Evolutionary conservation across 2,888 invertebrate species (phyloP).

Genomic region (Thelaira solivaga): DNA sequence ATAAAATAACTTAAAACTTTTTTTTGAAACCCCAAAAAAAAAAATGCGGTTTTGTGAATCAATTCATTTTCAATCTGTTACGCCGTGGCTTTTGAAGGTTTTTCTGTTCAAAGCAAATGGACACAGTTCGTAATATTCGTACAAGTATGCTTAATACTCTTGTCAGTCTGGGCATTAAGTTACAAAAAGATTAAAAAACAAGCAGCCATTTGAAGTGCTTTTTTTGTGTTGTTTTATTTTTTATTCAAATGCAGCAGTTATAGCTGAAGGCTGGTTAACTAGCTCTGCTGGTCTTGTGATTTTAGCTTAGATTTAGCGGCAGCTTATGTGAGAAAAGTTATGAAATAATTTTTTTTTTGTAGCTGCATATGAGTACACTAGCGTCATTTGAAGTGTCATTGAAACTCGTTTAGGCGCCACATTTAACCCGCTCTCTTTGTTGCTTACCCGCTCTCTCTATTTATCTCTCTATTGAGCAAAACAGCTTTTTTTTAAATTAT

Average conservation of each 20-base stretch:
- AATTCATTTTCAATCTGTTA: conserved; percentile 8
- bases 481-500: no score
- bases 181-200: not conserved
- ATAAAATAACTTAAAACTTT: no score
- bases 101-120: conserved; percentile 36
- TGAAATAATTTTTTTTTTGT: conserved; percentile 57
- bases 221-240: no score
- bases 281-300: conserved; percentile 45
- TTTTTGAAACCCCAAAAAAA: no score
- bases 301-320: conserved; percentile 22
- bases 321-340: conserved; percentile 41
- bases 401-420: conserved; percentile 61
- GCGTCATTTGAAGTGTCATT: conserved; percentile 54
- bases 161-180: not conserved
- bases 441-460: conserved; percentile 39
- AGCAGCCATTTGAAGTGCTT: not conserved
- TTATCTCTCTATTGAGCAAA: no score
- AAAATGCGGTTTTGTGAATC: no score
- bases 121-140: conserved; percentile 13
- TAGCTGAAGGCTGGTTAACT: conserved; percentile 44
- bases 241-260: conserved; percentile 25
- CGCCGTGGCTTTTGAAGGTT: not conserved
- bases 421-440: conserved; percentile 33
- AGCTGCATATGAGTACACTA: conserved; percentile 44
- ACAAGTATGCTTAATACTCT: no score